phyloP scores from a whole-genome alignment of 2,113 vertebrate genomes.

The Dipodomys ordii region DNA sequence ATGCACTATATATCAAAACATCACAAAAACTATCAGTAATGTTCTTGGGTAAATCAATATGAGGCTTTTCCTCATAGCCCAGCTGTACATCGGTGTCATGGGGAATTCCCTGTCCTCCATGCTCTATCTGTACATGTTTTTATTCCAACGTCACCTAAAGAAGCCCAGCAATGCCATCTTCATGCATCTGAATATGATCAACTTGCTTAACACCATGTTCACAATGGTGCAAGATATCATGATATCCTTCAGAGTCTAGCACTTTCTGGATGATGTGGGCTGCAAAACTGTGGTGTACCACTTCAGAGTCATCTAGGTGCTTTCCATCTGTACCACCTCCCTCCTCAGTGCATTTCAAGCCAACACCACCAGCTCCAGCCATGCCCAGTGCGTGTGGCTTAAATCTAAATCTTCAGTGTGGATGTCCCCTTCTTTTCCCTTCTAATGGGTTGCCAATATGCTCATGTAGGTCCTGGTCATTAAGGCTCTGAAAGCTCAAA shows the following conservation, averaged over 20 bases:
- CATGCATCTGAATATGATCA: neutral
- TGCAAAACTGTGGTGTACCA: neutral
- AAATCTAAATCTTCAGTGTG: neutral
- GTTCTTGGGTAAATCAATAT: neutral
- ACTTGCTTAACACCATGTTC: rapidly evolving
- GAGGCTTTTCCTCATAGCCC: neutral
- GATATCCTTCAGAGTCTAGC: neutral
- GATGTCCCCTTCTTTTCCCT: neutral
- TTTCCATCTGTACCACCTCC: neutral
- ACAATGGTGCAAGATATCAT: neutral
- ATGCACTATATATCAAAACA: too few species aligned
- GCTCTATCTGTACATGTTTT: neutral
- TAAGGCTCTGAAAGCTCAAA: neutral
- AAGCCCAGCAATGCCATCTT: neutral
- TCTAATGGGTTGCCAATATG: neutral
- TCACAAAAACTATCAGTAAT: neutral
- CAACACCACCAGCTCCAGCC: neutral
- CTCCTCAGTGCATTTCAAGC: neutral
- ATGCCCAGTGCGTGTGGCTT: neutral
- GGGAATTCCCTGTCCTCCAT: neutral
- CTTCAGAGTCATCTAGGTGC: neutral
- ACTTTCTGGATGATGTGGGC: neutral
- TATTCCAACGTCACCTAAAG: neutral
- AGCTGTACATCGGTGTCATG: neutral
- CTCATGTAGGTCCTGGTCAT: neutral